Conservation (phyloP, 2,888 invertebrate species). For the Oligia latruncula region DNA sequence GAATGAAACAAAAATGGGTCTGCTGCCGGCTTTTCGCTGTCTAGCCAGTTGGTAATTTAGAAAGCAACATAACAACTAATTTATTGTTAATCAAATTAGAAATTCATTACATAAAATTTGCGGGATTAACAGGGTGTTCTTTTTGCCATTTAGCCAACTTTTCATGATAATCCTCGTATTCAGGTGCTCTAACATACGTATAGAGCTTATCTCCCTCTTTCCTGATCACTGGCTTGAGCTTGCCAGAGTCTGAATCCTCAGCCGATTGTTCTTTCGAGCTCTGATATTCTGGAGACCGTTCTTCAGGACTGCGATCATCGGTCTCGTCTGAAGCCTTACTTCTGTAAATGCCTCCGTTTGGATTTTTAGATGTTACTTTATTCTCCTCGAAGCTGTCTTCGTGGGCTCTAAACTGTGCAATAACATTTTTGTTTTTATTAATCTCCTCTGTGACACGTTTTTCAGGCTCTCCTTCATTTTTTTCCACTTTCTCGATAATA, state of each 20-base stretch:
- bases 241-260: background rate
- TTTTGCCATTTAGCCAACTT: conserved; percentile 53
- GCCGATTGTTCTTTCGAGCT: background rate
- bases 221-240: conserved; percentile 35
- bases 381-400: background rate
- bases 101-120: conserved; percentile 26
- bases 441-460: background rate
- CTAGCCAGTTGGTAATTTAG: background rate
- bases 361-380: background rate
- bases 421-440: background rate
- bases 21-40: background rate
- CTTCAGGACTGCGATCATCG: background rate
- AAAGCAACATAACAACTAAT: background rate
- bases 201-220: conserved; percentile 66
- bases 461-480: background rate
- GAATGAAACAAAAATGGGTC: background rate
- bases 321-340: background rate
- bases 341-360: background rate
- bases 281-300: background rate
- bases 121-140: conserved; percentile 31
- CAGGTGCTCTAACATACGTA: conserved; percentile 63
- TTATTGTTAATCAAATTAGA: background rate
- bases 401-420: background rate
- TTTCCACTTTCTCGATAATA: background rate
- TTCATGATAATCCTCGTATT: conserved; percentile 74